Percentiles rank a stretch among this genome's conserved stretches.
Evolutionary conservation across 2,797 vertebrate genomes (phyloP).

Genomic region (Crypturellus tataupa): DNA sequence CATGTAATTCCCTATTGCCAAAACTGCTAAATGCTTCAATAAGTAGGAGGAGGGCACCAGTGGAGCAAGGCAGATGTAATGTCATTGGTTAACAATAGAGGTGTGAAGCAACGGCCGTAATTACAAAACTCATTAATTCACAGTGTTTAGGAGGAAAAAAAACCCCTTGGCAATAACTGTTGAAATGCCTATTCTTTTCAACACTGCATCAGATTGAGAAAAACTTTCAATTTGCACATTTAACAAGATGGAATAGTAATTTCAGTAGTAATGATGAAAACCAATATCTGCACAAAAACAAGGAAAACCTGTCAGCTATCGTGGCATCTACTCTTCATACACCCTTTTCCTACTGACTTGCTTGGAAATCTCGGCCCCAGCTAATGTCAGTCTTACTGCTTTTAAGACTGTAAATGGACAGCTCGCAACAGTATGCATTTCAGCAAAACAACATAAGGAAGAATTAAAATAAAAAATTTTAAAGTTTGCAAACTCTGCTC

Average conservation of each 20-base stretch:
- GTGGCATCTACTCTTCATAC: neutral
- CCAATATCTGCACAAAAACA: conserved; percentile 43
- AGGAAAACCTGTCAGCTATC: neutral
- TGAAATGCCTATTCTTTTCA: conserved; percentile 72
- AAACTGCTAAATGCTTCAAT: conserved; percentile 87
- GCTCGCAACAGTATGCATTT: neutral
- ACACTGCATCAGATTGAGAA: conserved; percentile 60
- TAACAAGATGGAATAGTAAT: conserved; percentile 57
- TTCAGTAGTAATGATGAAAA: conserved; percentile 64
- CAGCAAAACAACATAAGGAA: neutral
- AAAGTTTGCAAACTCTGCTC: neutral
- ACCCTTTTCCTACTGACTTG: neutral
- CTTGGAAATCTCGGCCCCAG: neutral
- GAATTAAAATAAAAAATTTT: neutral
- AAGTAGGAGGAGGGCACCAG: conserved; percentile 81
- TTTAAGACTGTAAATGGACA: neutral
- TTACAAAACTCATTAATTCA: conserved; percentile 86
- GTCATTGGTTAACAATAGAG: conserved; percentile 83
- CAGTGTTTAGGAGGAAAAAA: conserved; percentile 55
- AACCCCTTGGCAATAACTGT: conserved; percentile 68
- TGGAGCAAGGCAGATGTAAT: conserved; percentile 87
- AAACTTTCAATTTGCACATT: conserved; percentile 75
- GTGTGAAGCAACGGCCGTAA: conserved; percentile 88
- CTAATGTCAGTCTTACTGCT: neutral
- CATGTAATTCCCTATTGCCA: conserved; percentile 85